These are phyloP conservation scores for Hoplostethus mediterraneus DNA, from an alignment of 2,797 vertebrate genomes.

Conservation along the genomic window DNA sequence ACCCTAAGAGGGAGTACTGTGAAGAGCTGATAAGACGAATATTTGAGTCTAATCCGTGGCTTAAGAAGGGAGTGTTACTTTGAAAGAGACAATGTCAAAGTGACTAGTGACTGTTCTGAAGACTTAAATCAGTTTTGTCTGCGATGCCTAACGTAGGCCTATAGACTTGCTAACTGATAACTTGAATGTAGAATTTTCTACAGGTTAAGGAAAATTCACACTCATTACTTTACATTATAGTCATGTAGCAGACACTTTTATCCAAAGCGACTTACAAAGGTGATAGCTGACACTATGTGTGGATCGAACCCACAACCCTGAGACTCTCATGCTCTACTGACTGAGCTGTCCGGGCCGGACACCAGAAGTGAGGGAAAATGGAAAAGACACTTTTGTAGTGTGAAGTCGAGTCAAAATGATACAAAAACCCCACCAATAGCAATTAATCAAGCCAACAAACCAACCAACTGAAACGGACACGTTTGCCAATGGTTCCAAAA, in stretches of 20 bases:
- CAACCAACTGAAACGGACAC: constrained; percentile 8
- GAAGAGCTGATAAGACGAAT: constrained; percentile 42
- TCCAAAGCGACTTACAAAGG: too few relatives aligned
- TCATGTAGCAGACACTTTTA: too few relatives aligned
- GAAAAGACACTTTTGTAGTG: too few relatives aligned
- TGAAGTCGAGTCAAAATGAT: neutral
- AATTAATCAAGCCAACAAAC: constrained; percentile 8
- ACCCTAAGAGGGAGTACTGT: constrained; percentile 9
- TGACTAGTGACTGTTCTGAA: neutral
- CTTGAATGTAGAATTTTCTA: neutral
- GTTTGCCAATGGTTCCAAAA: neutral
- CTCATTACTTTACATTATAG: too few relatives aligned
- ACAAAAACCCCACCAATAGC: neutral
- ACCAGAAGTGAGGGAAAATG: neutral
- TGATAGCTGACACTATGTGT: too few relatives aligned
- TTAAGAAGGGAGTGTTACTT: constrained; percentile 32
- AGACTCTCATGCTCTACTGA: too few relatives aligned
- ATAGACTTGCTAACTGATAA: neutral
- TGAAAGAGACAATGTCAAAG: constrained; percentile 55
- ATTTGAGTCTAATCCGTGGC: constrained; percentile 36
- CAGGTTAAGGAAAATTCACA: neutral
- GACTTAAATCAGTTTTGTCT: neutral
- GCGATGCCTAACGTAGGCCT: neutral
- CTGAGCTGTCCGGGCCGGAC: too few relatives aligned
- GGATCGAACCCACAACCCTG: too few relatives aligned